phyloP scores from a whole-genome alignment of 2,888 invertebrate genomes.

The Oxycera nigricornis region DNA sequence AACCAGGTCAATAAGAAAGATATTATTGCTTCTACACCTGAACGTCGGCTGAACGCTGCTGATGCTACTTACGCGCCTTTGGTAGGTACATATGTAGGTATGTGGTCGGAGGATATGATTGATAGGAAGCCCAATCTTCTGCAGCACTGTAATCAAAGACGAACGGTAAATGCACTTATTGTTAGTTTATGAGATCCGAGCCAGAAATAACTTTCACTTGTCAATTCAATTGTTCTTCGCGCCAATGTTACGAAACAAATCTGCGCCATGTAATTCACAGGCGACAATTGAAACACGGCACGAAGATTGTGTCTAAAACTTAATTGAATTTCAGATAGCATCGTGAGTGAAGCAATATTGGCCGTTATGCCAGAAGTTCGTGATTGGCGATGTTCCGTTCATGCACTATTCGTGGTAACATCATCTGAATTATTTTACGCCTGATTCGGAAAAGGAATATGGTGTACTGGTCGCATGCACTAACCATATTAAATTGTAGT shows the following conservation, averaged over 20 bases:
- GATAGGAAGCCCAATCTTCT: neutral
- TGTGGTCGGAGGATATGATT: neutral
- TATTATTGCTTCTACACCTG: no score
- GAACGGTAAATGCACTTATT: slow-evolving; percentile 2
- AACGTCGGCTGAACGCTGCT: neutral
- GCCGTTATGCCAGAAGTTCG: neutral
- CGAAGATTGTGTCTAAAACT: neutral
- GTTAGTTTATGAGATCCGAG: neutral
- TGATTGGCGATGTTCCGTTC: no score
- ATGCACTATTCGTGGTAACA: no score
- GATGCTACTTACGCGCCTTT: neutral
- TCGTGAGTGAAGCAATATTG: neutral
- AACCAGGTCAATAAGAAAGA: neutral
- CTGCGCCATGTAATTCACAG: neutral
- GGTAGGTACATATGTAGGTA: neutral
- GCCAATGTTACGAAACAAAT: slow-evolving; percentile 13
- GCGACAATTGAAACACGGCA: neutral
- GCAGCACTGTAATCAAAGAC: neutral
- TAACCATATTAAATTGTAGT: no score
- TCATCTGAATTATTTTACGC: no score
- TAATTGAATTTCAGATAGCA: neutral
- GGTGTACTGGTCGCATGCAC: no score
- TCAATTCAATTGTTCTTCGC: slow-evolving; percentile 24
- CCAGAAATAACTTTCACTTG: slow-evolving; percentile 24
- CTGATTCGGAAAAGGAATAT: no score